Evolutionary conservation across 1,140 invertebrate species (phyloP).

Genomic region (Procambarus clarkii): DNA sequence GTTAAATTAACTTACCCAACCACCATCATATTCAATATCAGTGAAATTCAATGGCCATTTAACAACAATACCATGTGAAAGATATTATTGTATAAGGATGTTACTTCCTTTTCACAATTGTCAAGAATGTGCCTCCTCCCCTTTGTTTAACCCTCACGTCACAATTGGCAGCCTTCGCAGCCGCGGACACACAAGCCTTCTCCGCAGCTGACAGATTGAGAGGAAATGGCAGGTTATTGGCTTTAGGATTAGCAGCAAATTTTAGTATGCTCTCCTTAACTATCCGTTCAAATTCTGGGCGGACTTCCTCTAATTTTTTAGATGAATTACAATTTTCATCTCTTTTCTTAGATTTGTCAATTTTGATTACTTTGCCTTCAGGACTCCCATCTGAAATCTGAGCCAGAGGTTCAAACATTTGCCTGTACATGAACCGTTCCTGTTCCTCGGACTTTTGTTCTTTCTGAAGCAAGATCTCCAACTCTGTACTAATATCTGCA

Average conservation of each 20-base stretch:
- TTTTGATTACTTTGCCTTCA: background rate
- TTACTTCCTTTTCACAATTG: background rate
- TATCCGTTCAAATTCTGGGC: background rate
- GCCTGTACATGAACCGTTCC: slow-evolving; percentile 20
- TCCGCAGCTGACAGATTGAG: background rate
- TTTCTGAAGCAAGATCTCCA: background rate
- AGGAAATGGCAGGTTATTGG: background rate
- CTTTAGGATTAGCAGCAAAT: background rate
- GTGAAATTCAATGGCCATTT: no score
- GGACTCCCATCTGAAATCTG: background rate
- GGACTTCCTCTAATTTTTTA: background rate
- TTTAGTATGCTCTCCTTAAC: background rate
- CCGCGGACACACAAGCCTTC: background rate
- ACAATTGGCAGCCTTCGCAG: background rate
- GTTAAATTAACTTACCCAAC: no score
- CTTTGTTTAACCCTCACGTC: background rate
- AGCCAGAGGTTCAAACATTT: background rate
- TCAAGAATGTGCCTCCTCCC: background rate
- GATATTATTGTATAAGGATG: no score
- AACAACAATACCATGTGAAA: no score
- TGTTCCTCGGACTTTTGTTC: background rate
- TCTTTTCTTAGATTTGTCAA: background rate
- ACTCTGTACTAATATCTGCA: slow-evolving; percentile 4
- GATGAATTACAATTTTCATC: background rate
- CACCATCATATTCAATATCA: no score